These are phyloP conservation scores for Albula glossodonta DNA, from an alignment of 2,113 vertebrate genomes.

Conservation along the genomic window DNA sequence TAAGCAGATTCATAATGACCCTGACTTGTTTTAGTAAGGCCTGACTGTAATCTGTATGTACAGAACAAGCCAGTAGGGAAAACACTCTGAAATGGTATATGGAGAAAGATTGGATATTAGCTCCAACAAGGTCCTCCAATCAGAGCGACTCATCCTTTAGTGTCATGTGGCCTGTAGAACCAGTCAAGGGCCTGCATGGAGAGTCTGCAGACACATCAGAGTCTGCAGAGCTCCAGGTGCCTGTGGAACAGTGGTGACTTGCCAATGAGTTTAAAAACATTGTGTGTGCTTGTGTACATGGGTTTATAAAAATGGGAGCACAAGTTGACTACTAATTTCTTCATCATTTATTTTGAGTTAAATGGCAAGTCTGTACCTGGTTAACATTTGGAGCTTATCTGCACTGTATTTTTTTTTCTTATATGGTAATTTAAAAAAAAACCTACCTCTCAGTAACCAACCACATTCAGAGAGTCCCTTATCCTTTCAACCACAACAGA, in stretches of 20 bases:
- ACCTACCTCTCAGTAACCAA: background rate
- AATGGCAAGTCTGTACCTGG: background rate
- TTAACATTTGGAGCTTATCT: background rate
- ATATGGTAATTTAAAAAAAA: background rate
- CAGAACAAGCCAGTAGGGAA: background rate
- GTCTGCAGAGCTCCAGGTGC: background rate
- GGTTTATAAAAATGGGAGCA: too few relatives aligned
- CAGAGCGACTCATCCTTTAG: too few relatives aligned
- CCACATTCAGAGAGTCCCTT: background rate
- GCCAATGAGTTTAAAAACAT: too few relatives aligned
- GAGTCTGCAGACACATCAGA: background rate
- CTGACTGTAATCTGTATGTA: background rate
- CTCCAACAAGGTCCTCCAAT: too few relatives aligned
- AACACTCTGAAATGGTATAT: background rate
- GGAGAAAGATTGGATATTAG: background rate
- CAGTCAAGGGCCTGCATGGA: background rate
- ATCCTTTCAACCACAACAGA: background rate
- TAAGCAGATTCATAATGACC: constrained; percentile 62
- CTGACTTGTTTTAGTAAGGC: constrained; percentile 39
- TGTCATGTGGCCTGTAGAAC: too few relatives aligned
- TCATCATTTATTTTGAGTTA: too few relatives aligned
- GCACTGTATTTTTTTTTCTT: background rate
- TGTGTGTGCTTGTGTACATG: background rate
- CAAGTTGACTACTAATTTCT: too few relatives aligned
- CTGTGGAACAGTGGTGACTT: too few relatives aligned